phyloP scores from a whole-genome alignment of 2,888 invertebrate species.

The Dasysyrphus albostriatus region DNA sequence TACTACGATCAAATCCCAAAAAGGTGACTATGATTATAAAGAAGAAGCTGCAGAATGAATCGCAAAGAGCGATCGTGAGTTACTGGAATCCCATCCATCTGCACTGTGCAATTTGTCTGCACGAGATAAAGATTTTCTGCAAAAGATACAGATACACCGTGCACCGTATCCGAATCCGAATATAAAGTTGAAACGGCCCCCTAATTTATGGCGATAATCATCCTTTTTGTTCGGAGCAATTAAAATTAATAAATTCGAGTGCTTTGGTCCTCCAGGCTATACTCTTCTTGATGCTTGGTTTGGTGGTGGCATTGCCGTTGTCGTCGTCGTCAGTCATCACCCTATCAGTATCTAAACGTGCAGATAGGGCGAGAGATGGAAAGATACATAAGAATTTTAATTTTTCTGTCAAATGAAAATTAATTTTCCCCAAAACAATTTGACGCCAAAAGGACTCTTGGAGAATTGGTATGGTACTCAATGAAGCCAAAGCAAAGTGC shows the following conservation, averaged over 20 bases:
- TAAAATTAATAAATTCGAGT: conserved; percentile 82
- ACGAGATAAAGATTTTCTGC: conserved; percentile 63
- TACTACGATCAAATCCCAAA: conserved; percentile 25
- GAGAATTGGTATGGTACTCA: not conserved
- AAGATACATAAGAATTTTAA: conserved; percentile 77
- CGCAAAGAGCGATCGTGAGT: conserved; percentile 61
- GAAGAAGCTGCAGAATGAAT: conserved; percentile 9
- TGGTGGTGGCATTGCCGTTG: not conserved
- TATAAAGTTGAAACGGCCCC: not conserved
- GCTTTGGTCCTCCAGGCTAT: conserved; percentile 54
- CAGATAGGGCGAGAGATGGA: conserved; percentile 33
- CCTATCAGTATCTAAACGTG: conserved; percentile 12
- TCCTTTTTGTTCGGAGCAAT: conserved; percentile 78
- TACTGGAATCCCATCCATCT: conserved; percentile 69
- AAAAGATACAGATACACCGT: conserved; percentile 34
- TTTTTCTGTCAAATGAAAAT: conserved; percentile 82
- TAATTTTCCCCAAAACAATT: conserved; percentile 80
- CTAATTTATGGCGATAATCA: conserved; percentile 75
- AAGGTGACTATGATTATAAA: conserved; percentile 60
- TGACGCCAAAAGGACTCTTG: conserved; percentile 50
- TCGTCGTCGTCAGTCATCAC: conserved; percentile 26
- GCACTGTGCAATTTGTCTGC: conserved; percentile 73
- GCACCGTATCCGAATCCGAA: not conserved
- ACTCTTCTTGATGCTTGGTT: too few species aligned
- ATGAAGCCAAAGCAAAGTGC: conserved; percentile 1